phyloP scores from a whole-genome alignment of 2,888 invertebrate genomes.

The Biston betularia region DNA sequence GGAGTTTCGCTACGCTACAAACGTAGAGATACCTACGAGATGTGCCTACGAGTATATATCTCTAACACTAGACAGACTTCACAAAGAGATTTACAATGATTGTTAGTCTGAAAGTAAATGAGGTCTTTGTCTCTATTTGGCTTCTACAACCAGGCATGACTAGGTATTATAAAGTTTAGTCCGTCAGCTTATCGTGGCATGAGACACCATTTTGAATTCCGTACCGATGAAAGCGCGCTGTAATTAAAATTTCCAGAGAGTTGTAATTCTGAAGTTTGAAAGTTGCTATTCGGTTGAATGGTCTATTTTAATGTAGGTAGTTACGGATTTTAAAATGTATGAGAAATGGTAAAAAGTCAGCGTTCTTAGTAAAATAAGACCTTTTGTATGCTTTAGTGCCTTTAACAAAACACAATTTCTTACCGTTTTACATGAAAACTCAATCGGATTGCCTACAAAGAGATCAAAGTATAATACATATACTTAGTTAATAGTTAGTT shows the following conservation, averaged over 20 bases:
- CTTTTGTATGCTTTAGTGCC: not conserved
- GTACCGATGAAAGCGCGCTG: not conserved
- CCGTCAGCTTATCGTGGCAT: constrained; percentile 6
- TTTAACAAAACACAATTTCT: too few relatives aligned
- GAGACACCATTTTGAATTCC: constrained; percentile 24
- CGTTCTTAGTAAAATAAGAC: too few relatives aligned
- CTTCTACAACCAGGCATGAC: constrained; percentile 30
- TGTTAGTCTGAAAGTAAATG: constrained; percentile 32
- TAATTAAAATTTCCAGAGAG: constrained; percentile 13
- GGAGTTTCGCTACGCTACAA: not conserved
- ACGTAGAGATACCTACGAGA: not conserved
- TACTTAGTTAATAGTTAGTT: too few relatives aligned
- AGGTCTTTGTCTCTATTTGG: constrained; percentile 30
- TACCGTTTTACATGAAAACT: too few relatives aligned
- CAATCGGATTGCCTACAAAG: too few relatives aligned
- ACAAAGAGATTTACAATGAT: constrained; percentile 20
- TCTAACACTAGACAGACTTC: not conserved
- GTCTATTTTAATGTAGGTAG: not conserved
- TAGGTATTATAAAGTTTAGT: constrained; percentile 32
- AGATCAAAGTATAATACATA: too few relatives aligned
- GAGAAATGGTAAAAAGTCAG: not conserved
- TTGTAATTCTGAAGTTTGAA: constrained; percentile 8
- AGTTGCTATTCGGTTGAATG: not conserved
- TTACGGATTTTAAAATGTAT: not conserved
- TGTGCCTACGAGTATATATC: too few relatives aligned